Conservation (phyloP, 2,797 vertebrate species). For the Anguilla obscura region DNA sequence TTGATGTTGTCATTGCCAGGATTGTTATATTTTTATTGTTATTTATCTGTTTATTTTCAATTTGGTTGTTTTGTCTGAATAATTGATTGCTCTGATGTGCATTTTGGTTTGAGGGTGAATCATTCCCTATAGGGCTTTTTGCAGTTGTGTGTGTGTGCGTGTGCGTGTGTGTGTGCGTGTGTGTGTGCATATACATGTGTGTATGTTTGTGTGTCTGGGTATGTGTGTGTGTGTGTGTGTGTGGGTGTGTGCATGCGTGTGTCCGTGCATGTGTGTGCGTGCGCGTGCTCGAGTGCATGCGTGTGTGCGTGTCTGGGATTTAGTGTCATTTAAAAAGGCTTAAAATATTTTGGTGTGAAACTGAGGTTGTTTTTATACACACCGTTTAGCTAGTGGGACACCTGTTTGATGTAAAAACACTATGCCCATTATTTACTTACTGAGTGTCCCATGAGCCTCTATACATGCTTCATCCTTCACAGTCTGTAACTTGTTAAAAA, state of each 20-base stretch:
- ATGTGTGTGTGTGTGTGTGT: too few species aligned
- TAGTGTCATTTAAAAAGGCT: constrained; percentile 11
- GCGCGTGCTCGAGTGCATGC: too few species aligned
- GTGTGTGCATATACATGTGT: not conserved
- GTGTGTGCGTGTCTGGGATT: not conserved
- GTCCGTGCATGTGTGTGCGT: too few species aligned
- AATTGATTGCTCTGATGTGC: constrained; percentile 7
- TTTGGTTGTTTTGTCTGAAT: not conserved
- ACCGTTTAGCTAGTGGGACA: not conserved
- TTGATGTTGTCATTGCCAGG: not conserved
- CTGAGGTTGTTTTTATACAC: not conserved
- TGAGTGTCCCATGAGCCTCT: not conserved
- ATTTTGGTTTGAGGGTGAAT: constrained; percentile 32
- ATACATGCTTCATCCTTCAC: constrained; percentile 21
- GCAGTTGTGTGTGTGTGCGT: not conserved
- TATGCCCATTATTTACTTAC: constrained; percentile 11
- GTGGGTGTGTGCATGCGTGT: too few species aligned
- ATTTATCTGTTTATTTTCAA: not conserved
- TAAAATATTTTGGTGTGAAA: constrained; percentile 27
- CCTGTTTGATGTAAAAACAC: not conserved
- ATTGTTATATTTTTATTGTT: not conserved
- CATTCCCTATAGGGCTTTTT: not conserved
- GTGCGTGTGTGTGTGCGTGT: not conserved
- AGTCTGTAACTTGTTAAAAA: constrained; percentile 20
- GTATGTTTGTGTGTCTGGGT: not conserved